phyloP scores from a whole-genome alignment of 1,140 invertebrate genomes.

The Mylabris phalerata region DNA sequence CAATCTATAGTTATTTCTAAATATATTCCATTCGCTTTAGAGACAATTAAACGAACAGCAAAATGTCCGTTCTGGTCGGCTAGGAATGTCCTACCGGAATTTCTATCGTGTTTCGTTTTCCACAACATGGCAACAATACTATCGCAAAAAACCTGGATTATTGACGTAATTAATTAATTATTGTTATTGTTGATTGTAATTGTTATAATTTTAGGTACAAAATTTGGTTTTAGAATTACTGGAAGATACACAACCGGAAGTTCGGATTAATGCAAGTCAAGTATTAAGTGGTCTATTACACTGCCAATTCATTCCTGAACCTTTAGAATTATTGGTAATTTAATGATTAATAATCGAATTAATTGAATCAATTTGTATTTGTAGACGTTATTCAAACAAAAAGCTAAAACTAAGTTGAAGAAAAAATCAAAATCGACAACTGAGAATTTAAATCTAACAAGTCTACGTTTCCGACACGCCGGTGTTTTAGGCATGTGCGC shows the following conservation, averaged over 20 bases:
- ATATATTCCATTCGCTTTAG: conserved; percentile 48
- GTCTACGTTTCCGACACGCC: conserved; percentile 56
- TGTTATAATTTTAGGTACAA: conserved; percentile 42
- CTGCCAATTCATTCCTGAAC: conserved; percentile 65
- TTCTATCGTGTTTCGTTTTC: conserved; percentile 76
- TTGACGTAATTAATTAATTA: conserved; percentile 37
- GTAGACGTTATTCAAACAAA: conserved; percentile 50
- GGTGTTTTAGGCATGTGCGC: conserved; percentile 84
- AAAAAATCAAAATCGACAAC: conserved; percentile 16
- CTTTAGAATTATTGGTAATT: conserved; percentile 50
- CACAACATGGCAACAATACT: conserved; percentile 72
- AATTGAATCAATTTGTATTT: conserved; percentile 26
- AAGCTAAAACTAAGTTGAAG: conserved; percentile 43
- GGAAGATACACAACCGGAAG: conserved; percentile 66
- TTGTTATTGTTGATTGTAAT: not conserved
- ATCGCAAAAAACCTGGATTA: conserved; percentile 50
- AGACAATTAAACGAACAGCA: conserved; percentile 45
- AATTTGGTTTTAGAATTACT: conserved; percentile 57
- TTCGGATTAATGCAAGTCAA: conserved; percentile 71
- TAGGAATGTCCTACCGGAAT: conserved; percentile 61
- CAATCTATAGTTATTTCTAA: conserved; percentile 48
- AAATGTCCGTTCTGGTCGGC: conserved; percentile 69
- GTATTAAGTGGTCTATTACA: conserved; percentile 83
- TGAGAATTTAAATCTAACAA: conserved; percentile 28
- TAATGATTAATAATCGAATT: not conserved